phyloP scores from a whole-genome alignment of 2,797 vertebrate species.

The Staurois parvus region DNA sequence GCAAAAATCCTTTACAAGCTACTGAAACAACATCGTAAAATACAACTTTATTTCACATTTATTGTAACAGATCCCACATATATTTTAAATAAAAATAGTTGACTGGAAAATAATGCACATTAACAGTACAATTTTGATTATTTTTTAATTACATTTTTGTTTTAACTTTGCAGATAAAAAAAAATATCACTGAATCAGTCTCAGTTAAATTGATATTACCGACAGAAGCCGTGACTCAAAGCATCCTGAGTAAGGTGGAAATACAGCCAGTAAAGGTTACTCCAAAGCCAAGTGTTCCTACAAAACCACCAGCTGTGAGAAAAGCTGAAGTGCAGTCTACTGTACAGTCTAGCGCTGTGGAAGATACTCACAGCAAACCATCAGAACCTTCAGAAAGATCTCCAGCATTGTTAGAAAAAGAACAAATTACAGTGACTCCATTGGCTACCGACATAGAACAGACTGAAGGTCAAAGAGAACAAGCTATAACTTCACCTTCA shows the following conservation, averaged over 20 bases:
- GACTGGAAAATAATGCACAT: slow-evolving; percentile 56
- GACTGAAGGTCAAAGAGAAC: slow-evolving; percentile 41
- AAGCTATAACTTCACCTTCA: slow-evolving; percentile 52
- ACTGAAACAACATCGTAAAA: slow-evolving; percentile 53
- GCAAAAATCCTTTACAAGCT: slow-evolving; percentile 45
- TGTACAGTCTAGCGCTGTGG: slow-evolving; percentile 59
- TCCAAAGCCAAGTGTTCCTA: slow-evolving; percentile 60
- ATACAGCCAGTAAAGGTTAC: slow-evolving; percentile 63
- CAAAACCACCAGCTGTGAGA: slow-evolving; percentile 67
- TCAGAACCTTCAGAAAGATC: slow-evolving; percentile 3
- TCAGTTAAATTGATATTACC: slow-evolving; percentile 72
- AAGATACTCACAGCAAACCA: slow-evolving; percentile 62
- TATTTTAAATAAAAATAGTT: slow-evolving; percentile 50
- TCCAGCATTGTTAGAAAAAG: slow-evolving; percentile 50
- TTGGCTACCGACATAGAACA: not conserved
- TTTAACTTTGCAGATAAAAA: slow-evolving; percentile 76
- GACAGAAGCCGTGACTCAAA: slow-evolving; percentile 69
- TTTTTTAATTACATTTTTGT: slow-evolving; percentile 60
- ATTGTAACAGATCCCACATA: slow-evolving; percentile 33
- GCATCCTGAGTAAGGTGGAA: slow-evolving; percentile 66
- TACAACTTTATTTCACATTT: slow-evolving; percentile 41
- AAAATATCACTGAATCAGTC: slow-evolving; percentile 73
- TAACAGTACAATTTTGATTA: slow-evolving; percentile 30
- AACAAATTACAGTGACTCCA: slow-evolving; percentile 12
- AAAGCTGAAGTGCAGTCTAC: slow-evolving; percentile 58